A percentile compares a stretch with the other conserved stretches of the same genome.
Conservation (phyloP, 2,888 invertebrate genomes). For the Yponomeuta evonymella region DNA sequence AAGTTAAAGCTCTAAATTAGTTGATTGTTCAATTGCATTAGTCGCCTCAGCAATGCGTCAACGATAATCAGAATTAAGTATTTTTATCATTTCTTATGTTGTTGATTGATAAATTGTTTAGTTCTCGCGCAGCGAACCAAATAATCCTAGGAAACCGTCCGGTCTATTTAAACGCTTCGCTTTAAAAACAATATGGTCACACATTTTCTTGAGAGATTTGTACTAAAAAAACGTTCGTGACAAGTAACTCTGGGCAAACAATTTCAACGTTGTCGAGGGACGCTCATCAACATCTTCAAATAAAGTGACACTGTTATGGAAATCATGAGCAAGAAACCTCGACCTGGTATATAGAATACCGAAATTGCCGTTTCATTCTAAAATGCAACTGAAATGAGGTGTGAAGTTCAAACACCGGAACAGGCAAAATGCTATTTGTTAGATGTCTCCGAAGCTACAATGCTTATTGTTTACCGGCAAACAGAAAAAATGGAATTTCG, state of each 20-base stretch:
- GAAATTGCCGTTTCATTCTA: background rate
- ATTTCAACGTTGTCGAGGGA: slow-evolving; percentile 11
- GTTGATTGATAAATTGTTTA: too few species aligned
- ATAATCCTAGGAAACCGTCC: too few species aligned
- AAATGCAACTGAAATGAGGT: slow-evolving; percentile 7
- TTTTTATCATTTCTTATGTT: background rate
- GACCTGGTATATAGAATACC: background rate
- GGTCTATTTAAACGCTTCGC: too few species aligned
- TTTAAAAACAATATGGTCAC: too few species aligned
- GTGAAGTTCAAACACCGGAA: slow-evolving; percentile 5
- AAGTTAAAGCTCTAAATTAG: background rate
- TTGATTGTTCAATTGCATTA: background rate
- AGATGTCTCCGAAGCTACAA: slow-evolving; percentile 14
- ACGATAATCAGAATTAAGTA: background rate
- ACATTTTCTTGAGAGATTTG: background rate
- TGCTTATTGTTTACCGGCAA: slow-evolving; percentile 20
- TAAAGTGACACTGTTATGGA: slow-evolving; percentile 14
- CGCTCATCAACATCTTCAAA: slow-evolving; percentile 5
- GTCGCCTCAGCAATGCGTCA: background rate
- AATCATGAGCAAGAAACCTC: slow-evolving; percentile 7
- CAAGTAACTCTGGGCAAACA: background rate
- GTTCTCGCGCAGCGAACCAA: too few species aligned
- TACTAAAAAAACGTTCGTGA: background rate
- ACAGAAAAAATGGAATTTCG: background rate
- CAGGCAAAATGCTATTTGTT: background rate